phyloP scores from a whole-genome alignment of 2,797 vertebrate species.

The Eidolon dupreanum region DNA sequence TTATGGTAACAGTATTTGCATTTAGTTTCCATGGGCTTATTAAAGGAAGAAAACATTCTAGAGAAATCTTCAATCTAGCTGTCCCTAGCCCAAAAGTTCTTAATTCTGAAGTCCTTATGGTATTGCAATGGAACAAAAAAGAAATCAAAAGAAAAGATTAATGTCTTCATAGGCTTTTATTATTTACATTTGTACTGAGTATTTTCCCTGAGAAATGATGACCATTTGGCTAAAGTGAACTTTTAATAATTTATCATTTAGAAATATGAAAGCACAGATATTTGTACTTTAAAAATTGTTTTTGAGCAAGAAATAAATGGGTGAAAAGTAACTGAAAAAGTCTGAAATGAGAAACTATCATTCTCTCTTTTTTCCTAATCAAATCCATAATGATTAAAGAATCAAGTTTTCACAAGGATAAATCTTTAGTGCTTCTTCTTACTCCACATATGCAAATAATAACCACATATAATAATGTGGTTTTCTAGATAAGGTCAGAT shows the following conservation, averaged over 20 bases:
- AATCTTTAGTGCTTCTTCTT: background rate
- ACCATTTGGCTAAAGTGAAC: background rate
- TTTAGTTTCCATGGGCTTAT: slow-evolving; percentile 45
- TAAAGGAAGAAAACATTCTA: slow-evolving; percentile 47
- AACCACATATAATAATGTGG: background rate
- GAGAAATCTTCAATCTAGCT: slow-evolving; percentile 30
- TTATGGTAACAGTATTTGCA: background rate
- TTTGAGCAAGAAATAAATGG: slow-evolving; percentile 10
- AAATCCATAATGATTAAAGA: slow-evolving; percentile 31
- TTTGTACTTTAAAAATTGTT: slow-evolving; percentile 21
- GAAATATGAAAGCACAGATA: slow-evolving; percentile 32
- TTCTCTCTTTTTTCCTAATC: background rate
- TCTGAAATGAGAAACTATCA: background rate
- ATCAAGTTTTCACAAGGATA: slow-evolving; percentile 1
- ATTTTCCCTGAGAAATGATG: slow-evolving; percentile 24
- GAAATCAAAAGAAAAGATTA: slow-evolving; percentile 1
- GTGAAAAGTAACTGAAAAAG: background rate
- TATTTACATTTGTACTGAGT: background rate
- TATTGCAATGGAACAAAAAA: slow-evolving; percentile 1
- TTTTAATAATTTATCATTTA: slow-evolving; percentile 24
- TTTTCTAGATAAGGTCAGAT: slow-evolving; percentile 33
- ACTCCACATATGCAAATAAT: background rate
- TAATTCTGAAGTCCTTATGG: background rate
- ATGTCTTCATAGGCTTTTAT: background rate
- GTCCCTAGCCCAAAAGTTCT: background rate